Percentiles rank a stretch among this genome's conserved stretches.
phyloP scores from a whole-genome alignment of 2,888 invertebrate genomes.

The Linhomoeus sp. region DNA sequence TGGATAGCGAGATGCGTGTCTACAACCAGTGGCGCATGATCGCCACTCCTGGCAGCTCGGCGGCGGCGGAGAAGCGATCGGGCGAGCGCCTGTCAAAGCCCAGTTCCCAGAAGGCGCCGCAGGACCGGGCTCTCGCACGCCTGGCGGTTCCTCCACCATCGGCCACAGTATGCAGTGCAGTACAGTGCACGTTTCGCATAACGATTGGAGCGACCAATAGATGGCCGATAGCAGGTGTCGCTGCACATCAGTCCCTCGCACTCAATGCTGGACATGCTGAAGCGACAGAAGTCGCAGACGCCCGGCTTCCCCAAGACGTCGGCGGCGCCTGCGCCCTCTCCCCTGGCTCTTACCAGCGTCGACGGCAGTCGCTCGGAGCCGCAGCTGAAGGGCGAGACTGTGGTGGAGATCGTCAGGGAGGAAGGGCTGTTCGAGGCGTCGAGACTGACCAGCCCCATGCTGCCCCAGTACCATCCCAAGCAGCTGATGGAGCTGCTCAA shows the following conservation, averaged over 20 bases:
- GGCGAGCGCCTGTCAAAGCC: no score
- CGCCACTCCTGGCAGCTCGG: background rate
- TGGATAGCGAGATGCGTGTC: conserved; percentile 99
- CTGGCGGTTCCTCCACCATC: no score
- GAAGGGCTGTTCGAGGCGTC: conserved; percentile 41
- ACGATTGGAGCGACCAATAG: no score
- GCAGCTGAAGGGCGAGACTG: no score
- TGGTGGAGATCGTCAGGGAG: conserved; percentile 2
- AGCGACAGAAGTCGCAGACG: conserved; percentile 1
- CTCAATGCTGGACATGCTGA: conserved; percentile 20
- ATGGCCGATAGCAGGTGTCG: no score
- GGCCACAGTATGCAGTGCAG: no score
- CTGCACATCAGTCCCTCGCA: conserved; percentile 16
- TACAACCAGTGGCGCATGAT: conserved; percentile 79
- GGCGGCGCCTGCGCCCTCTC: no score
- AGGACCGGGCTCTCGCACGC: no score
- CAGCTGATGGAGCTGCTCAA: conserved; percentile 93
- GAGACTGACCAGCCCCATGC: conserved; percentile 80
- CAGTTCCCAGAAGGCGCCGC: no score
- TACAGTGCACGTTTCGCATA: no score
- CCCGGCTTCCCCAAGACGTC: background rate
- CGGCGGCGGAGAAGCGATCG: background rate
- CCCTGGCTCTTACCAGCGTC: no score
- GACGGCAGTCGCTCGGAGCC: no score
- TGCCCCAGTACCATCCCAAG: conserved; percentile 97